These are phyloP conservation scores for Sebastes kiyomatsui DNA, from an alignment of 2,797 vertebrate genomes.

Conservation along the genomic window DNA sequence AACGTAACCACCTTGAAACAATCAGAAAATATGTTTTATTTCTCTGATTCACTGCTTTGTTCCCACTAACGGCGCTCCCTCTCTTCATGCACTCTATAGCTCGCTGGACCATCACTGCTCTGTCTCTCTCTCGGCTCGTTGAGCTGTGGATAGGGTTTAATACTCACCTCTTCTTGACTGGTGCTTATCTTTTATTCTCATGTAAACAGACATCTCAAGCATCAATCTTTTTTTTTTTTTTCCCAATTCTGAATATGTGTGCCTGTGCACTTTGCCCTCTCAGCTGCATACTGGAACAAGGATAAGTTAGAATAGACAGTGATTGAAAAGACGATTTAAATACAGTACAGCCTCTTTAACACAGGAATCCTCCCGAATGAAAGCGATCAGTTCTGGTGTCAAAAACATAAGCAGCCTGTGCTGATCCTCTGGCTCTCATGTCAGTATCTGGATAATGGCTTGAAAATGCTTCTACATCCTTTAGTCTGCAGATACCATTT, in stretches of 20 bases:
- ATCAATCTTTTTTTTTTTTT: background rate
- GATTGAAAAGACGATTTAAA: conserved; percentile 22
- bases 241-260: conserved; percentile 4
- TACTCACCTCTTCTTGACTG: background rate
- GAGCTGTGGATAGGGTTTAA: background rate
- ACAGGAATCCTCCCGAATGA: background rate
- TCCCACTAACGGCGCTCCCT: no score
- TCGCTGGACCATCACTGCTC: no score
- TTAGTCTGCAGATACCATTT: background rate
- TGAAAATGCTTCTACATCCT: background rate
- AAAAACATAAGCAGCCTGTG: background rate
- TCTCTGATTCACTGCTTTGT: no score
- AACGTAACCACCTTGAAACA: no score
- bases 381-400: background rate
- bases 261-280: background rate
- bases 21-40: no score
- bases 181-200: background rate
- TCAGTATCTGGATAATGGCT: background rate
- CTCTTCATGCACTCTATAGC: no score
- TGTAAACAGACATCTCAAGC: conserved; percentile 9
- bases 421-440: background rate
- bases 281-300: background rate
- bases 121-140: no score
- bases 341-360: background rate
- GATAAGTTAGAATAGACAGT: background rate